These are phyloP conservation scores for Agriopis aurantiaria DNA, from an alignment of 2,888 invertebrate species.

Conservation along the genomic window DNA sequence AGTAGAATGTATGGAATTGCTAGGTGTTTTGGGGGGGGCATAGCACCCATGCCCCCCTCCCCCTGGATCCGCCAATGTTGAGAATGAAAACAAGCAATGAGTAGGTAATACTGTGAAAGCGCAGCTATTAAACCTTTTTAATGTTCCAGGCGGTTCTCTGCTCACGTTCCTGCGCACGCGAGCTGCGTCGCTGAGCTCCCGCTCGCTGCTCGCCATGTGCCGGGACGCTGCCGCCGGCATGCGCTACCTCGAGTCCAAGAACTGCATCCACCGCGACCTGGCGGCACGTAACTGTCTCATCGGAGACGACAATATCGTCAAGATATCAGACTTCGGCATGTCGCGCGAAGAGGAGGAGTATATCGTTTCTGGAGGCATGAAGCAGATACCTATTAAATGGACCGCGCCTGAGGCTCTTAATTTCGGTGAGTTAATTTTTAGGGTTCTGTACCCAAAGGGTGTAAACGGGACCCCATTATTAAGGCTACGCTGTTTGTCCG, in stretches of 20 bases:
- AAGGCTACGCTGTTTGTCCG: too few relatives aligned
- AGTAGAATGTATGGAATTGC: too few relatives aligned
- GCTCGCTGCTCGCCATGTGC: conserved; percentile 94
- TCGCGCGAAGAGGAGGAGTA: conserved; percentile 98
- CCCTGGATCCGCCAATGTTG: too few relatives aligned
- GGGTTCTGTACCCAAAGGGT: too few relatives aligned
- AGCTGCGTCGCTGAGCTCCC: conserved; percentile 87
- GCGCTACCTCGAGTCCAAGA: conserved; percentile 97
- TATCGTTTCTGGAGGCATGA: conserved; percentile 98
- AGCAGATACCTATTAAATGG: conserved; percentile 99
- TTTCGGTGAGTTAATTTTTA: conserved; percentile 88
- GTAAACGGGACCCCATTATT: too few relatives aligned
- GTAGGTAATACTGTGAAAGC: neutral
- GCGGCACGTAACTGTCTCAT: conserved; percentile 98
- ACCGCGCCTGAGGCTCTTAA: conserved; percentile 98
- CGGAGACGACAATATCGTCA: conserved; percentile 94
- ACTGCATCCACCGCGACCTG: conserved; percentile 98
- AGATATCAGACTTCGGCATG: conserved; percentile 99
- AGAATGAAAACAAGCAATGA: conserved; percentile 1
- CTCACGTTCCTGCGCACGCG: conserved; percentile 95
- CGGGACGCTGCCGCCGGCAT: conserved; percentile 97
- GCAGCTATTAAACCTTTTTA: neutral
- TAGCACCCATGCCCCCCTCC: too few relatives aligned
- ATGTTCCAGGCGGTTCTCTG: conserved; percentile 92
- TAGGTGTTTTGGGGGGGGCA: too few relatives aligned